Percentiles rank a stretch among this genome's conserved stretches.
These are phyloP conservation scores for Rugalucina vietnamica DNA, from an alignment of 2,888 invertebrate species.

Conservation along the genomic window DNA sequence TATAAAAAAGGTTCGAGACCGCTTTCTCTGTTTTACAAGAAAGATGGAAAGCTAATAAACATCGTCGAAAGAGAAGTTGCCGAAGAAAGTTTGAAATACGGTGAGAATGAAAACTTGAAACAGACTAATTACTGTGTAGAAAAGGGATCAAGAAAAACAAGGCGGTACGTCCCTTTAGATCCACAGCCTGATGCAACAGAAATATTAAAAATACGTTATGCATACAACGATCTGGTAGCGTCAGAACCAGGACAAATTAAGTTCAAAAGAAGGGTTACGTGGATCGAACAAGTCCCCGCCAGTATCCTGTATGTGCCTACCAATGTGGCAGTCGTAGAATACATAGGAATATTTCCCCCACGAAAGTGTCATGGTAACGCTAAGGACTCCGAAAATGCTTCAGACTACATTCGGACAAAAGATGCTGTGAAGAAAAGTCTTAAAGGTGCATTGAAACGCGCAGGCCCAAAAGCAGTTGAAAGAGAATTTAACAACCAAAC, in stretches of 20 bases:
- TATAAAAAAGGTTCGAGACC: conserved; percentile 5
- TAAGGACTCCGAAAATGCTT: neutral
- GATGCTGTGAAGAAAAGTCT: neutral
- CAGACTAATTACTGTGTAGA: neutral
- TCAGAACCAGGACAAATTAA: neutral
- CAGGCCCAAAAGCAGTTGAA: neutral
- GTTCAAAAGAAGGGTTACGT: neutral
- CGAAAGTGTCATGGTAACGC: neutral
- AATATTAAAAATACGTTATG: neutral
- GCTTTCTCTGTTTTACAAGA: neutral
- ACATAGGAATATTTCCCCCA: neutral
- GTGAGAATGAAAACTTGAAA: neutral
- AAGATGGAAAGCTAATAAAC: neutral
- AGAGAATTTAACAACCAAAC: neutral
- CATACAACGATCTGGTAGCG: neutral
- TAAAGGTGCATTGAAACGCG: neutral
- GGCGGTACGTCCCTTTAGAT: neutral
- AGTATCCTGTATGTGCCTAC: neutral
- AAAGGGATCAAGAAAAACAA: neutral
- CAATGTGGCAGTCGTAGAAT: neutral
- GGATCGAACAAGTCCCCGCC: neutral
- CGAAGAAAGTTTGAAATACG: neutral
- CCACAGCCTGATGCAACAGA: neutral
- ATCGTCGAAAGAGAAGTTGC: neutral
- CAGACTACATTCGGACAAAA: neutral